A percentile compares a stretch with the other conserved stretches of the same genome.
These are phyloP conservation scores for Aporophyla lueneburgensis DNA, from an alignment of 2,888 invertebrate genomes.

Conservation along the genomic window DNA sequence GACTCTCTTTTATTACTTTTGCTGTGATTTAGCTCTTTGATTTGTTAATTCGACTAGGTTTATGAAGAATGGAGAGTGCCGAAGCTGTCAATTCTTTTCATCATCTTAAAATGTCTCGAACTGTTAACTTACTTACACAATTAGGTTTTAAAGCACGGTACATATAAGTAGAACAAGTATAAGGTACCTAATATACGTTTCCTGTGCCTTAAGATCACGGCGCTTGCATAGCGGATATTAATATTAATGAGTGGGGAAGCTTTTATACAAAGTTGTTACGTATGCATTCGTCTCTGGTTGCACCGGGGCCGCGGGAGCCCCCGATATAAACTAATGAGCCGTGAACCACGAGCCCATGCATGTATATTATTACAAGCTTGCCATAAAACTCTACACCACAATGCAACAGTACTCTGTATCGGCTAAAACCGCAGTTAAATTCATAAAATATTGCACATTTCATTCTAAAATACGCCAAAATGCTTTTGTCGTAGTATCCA, in stretches of 20 bases:
- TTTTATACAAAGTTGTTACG: conserved; percentile 38
- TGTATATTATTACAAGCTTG: conserved; percentile 69
- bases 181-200: conserved; percentile 34
- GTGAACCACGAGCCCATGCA: conserved; percentile 78
- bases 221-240: conserved; percentile 60
- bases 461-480: conserved; percentile 60
- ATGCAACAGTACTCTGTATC: conserved; percentile 54
- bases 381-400: conserved; percentile 73
- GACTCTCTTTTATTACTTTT: too few species aligned
- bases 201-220: conserved; percentile 42
- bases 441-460: conserved; percentile 64
- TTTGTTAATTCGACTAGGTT: too few species aligned
- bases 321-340: conserved; percentile 78
- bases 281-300: conserved; percentile 50
- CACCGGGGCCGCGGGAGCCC: conserved; percentile 45
- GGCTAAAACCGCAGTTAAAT: conserved; percentile 54
- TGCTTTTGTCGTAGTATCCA: conserved; percentile 62
- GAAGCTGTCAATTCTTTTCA: too few species aligned
- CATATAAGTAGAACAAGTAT: not conserved
- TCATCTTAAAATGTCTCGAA: too few species aligned
- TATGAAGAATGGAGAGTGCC: too few species aligned
- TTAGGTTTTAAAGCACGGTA: not conserved
- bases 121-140: too few species aligned
- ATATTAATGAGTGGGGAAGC: conserved; percentile 74
- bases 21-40: too few species aligned